Evolutionary conservation across 1,140 invertebrate genomes (phyloP), one percentile per base, ranked within the genome.

Genomic region (Tyrophagus putrescentiae): DNA sequence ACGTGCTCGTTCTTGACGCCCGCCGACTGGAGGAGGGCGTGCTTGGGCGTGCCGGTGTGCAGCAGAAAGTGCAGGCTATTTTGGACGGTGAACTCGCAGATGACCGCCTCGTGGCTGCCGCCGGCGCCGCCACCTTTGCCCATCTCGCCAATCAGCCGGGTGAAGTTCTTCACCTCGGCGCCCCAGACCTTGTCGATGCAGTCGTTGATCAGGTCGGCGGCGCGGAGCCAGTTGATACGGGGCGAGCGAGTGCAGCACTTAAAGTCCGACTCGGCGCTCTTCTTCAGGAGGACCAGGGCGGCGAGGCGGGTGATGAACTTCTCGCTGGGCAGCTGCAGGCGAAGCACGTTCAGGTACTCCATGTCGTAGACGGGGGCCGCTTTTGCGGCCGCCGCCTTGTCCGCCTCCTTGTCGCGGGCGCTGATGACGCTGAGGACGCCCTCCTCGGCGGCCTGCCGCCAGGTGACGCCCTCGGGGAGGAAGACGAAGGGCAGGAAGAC

Each of bases 271-370:
- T 31, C 23, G 4, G 52, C 9, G 18, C 34, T 27, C 16, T 18
- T 53, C 11, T 48, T 63, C 13, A 13, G 18, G 3, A 23, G 41
- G 1, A 41, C 27, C 7, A n/a, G 18, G 16, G 7, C 28, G 6
- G 11, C 39, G 3, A 32, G 13, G n/a, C 48, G 60, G n/a, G 28
- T 25, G 1, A 31, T 4, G 29, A 52, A 61, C 23, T 29, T 32
- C 34, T 65, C 42, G 5, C 28, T 6, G 27, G 57, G 57, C n/a
- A 63, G 13, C 61, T 63, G 62, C 13, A 62, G 41, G 23, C 59
- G 60, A 16, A 61, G 27, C n/a, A 63, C 27, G n/a, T 63, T 41
- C 4, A 63, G 23, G 7, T 25, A 53, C 5, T 34, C 18, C 13
- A 36, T 57, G 1, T 48, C 9, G 28, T 44, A 29, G 48, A 44